Conservation (phyloP, 1,140 invertebrate genomes). For the Achroia grisella region DNA sequence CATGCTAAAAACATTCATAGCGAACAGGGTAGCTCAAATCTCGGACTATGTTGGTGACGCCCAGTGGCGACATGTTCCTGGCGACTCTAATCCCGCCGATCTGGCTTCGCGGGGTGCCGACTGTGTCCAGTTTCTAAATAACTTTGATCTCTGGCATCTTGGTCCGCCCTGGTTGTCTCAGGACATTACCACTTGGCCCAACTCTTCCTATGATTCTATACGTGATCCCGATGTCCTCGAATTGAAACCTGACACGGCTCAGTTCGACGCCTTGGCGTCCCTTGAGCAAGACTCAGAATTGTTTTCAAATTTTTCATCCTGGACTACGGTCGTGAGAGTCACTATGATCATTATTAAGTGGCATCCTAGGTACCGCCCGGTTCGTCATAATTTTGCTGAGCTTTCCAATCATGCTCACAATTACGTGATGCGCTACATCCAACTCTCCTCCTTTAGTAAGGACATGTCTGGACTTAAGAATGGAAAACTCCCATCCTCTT, state of each 20-base stretch:
- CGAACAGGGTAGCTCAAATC: conserved; percentile 23
- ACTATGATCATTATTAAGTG: no score
- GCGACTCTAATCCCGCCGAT: conserved; percentile 37
- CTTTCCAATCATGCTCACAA: no score
- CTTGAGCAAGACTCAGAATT: background rate
- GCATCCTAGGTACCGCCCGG: no score
- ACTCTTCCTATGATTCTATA: background rate
- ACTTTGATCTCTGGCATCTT: conserved; percentile 3
- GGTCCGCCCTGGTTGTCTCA: conserved; percentile 4
- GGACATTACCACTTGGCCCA: background rate
- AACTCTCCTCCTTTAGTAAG: no score
- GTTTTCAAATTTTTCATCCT: background rate
- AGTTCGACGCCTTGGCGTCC: background rate
- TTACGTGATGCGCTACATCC: no score
- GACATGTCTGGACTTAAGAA: no score
- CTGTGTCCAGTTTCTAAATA: background rate
- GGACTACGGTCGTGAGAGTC: background rate
- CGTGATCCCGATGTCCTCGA: background rate
- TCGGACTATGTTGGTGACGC: conserved; percentile 12
- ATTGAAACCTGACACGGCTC: background rate
- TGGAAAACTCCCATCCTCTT: no score
- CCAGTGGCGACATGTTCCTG: conserved; percentile 30
- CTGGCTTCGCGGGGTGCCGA: conserved; percentile 21
- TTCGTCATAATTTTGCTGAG: no score
- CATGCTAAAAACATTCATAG: conserved; percentile 29